These are phyloP conservation scores for Ianthella basta DNA, from an alignment of 37 sponge, comb jelly and placozoan species.

Conservation along the genomic window DNA sequence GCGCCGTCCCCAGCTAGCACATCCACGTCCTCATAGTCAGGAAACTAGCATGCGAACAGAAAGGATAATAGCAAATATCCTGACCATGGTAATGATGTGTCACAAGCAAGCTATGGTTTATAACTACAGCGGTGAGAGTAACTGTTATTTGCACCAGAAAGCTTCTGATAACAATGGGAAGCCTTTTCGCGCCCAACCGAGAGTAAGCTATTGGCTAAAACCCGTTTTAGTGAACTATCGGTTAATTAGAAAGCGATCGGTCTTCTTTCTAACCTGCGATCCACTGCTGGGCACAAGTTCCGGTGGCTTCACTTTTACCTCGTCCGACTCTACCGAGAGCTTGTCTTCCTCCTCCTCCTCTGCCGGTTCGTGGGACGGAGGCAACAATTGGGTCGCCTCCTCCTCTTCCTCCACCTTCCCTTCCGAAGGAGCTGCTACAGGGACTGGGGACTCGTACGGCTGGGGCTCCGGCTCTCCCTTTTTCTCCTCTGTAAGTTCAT, in stretches of 20 bases:
- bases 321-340: slow-evolving; percentile 14
- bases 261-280: no score
- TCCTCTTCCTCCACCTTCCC: not conserved
- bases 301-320: slow-evolving; percentile 18
- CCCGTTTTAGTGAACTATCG: no score
- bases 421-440: not conserved
- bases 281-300: not conserved
- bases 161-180: no score
- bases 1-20: not conserved
- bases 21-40: slow-evolving; percentile 13
- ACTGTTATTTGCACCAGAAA: no score
- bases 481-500: not conserved
- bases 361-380: not conserved
- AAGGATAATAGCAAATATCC: no score
- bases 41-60: no score
- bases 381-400: not conserved
- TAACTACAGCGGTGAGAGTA: no score
- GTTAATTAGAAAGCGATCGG: no score
- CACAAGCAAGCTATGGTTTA: no score
- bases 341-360: slow-evolving; percentile 20
- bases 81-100: no score
- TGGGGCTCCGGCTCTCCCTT: not conserved
- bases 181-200: no score
- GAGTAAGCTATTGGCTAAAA: no score
- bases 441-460: not conserved